Base-by-base conservation (phyloP, 1,140 invertebrate species). In the Bombus fervidus region DNA sequence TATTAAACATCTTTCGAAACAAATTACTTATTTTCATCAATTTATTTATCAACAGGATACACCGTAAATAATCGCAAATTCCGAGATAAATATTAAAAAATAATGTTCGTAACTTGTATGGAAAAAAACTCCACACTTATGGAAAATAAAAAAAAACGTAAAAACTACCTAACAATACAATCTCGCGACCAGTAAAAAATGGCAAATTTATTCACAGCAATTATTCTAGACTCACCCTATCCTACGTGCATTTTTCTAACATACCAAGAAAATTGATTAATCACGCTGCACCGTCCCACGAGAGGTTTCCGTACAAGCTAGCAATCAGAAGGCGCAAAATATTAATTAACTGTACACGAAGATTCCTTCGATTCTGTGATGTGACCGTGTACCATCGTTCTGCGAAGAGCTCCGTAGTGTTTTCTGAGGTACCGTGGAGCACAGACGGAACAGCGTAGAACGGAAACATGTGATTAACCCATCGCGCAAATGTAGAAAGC, bases 391-490 rank as follows among this genome's bases (percentile, higher is more conserved):
- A 68, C 64, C n/a, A 6, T 34, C 28, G 3, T 28, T 62, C 59
- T 62, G 4, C 37, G 37, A 6, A 12, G 47, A 53, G 0, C 25
- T 13, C 12, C 4, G 25, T 18, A 12, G 22, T n/a, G 15, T 39
- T 39, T 53, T 39, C 53, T 18, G 25, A 37, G 59, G 25, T 34
- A 57, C 25, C 53, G 12, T 25, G 34, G 3, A 28, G 37, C 13
- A 25, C 1, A 39, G 28, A 28, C 69, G 18, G 9, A 57, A 22
- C 66, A 41, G 41, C 28, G 41, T 6, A 15, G 82, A 73, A 82
- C 87, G n/a, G 80, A 73, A 86, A 90, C 88, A 76, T 90, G 80
- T 87, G 88, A 90, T 90, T 90, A 90, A 90, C 86, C 71, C 89
- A 80, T 90, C 88, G 88, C 64, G 37, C 37, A 66, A 84, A 87